A percentile compares a stretch with the other conserved stretches of the same genome.
Conservation (phyloP, 2,888 invertebrate genomes). For the Platyscelio sp. region DNA sequence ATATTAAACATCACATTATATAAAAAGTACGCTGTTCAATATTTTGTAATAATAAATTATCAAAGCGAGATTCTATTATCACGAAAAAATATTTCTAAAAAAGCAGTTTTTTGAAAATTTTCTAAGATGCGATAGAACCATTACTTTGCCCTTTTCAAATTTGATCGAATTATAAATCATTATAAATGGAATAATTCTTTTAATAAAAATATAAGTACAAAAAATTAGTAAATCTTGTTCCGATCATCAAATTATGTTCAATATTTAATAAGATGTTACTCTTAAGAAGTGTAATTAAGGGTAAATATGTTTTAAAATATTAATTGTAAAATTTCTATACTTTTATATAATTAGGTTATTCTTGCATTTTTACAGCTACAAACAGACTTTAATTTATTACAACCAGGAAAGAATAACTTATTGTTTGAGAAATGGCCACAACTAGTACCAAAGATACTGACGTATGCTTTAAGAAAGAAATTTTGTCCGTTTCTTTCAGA, state of each 20-base stretch:
- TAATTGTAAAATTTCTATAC: neutral
- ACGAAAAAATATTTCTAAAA: neutral
- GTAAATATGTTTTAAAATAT: neutral
- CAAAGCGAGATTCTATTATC: neutral
- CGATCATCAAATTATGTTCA: too few species aligned
- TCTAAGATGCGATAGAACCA: too few species aligned
- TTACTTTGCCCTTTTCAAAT: too few species aligned
- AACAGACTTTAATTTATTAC: constrained; percentile 16
- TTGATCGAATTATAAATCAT: neutral
- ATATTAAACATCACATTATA: neutral
- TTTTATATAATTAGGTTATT: neutral
- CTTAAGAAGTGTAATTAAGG: too few species aligned
- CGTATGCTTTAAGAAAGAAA: constrained; percentile 4
- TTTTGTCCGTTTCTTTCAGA: too few species aligned
- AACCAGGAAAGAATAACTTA: constrained; percentile 1
- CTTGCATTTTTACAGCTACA: constrained; percentile 18
- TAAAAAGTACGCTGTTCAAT: neutral
- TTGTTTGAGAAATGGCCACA: constrained; percentile 19
- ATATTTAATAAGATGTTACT: too few species aligned
- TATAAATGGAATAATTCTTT: too few species aligned
- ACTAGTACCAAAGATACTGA: constrained; percentile 1
- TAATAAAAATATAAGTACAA: too few species aligned
- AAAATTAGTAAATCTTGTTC: too few species aligned
- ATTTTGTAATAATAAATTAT: neutral
- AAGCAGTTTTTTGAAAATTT: neutral